These are phyloP conservation scores for Callaeas wilsoni DNA, from an alignment of 2,113 vertebrate species.

Conservation along the genomic window DNA sequence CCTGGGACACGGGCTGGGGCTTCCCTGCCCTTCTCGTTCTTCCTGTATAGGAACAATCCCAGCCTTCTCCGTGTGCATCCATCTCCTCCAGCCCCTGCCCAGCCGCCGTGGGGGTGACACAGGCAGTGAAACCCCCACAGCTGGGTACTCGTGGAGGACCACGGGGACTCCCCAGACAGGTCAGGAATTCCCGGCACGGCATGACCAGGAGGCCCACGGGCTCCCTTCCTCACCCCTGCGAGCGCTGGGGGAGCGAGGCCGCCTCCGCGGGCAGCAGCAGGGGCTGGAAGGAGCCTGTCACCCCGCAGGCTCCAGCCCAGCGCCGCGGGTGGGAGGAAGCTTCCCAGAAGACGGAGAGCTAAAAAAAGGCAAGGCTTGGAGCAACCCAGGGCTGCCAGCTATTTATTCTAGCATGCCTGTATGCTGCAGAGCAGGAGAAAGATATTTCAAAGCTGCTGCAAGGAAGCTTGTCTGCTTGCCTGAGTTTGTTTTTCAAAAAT, in stretches of 20 bases:
- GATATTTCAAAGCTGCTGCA: constrained; percentile 5
- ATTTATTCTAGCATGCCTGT: constrained; percentile 35
- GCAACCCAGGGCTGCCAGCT: constrained; percentile 21
- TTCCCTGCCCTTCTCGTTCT: not conserved
- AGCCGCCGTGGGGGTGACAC: accelerated
- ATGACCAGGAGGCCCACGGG: accelerated
- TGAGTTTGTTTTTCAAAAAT: not conserved
- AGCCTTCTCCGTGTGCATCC: accelerated
- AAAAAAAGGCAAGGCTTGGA: constrained; percentile 43
- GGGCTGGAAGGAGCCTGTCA: not conserved
- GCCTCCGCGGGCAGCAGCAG: accelerated
- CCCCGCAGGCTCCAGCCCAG: not conserved
- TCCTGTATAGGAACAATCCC: not conserved
- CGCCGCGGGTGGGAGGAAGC: not conserved
- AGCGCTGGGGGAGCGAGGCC: accelerated
- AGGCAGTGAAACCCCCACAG: not conserved
- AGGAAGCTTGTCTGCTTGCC: not conserved
- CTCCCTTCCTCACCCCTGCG: not conserved
- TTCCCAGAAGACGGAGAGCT: constrained; percentile 25
- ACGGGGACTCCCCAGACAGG: accelerated
- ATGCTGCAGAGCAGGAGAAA: not conserved
- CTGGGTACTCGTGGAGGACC: accelerated
- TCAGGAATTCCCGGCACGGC: not conserved
- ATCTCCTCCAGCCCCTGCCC: not conserved
- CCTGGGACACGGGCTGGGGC: accelerated